Base-by-base conservation (phyloP, 1,140 invertebrate species). In the Episyrphus balteatus region DNA sequence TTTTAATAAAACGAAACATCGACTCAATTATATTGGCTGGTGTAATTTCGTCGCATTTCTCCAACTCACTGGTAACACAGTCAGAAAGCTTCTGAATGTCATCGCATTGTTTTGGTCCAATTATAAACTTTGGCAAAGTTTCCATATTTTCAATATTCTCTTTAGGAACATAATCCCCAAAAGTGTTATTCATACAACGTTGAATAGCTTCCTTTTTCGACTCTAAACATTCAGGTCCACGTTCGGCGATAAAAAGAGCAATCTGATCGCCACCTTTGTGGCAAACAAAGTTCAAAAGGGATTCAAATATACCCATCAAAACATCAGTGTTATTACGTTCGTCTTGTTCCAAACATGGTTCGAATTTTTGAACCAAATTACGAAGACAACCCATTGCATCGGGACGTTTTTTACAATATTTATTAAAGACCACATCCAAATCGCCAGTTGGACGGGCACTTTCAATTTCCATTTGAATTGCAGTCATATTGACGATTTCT, bases 221-320 rank as follows among this genome's bases (percentile, higher is more conserved):
- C 46, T 72, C 49, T 13, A 87, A 69, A 60, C 86, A 88, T 56
- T 87, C 81, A 6, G 81, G 79, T 2, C 85, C 85, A 31, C 79
- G 76, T 56, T 86, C 83, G 15, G 84, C 79, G 47, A 88, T 84
- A 54, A 88, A 88, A 51, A 88, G 70, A 11, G 85, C 85, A 59
- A 88, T 84, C 51, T 84, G 76, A 57, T 89, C 85, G 8, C 86
- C 86, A 54, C 87, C 84, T 55, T 86, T 87, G 54, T 73, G 79
- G 56, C 86, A 88, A 6, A 82, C 70, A 55, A 88, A 89, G 43
- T 80, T 75, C 0, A 82, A 61, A 0, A 88, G 58, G 43, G 82
- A 79, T 17, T 83, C 73, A 0, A 83, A 75, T 15, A 87, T 76
- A 50, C 81, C 82, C 44, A 77, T 65, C 1, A 83, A 58, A 1